phyloP scores from a whole-genome alignment of 2,113 vertebrate genomes.

The Siniperca knerii region DNA sequence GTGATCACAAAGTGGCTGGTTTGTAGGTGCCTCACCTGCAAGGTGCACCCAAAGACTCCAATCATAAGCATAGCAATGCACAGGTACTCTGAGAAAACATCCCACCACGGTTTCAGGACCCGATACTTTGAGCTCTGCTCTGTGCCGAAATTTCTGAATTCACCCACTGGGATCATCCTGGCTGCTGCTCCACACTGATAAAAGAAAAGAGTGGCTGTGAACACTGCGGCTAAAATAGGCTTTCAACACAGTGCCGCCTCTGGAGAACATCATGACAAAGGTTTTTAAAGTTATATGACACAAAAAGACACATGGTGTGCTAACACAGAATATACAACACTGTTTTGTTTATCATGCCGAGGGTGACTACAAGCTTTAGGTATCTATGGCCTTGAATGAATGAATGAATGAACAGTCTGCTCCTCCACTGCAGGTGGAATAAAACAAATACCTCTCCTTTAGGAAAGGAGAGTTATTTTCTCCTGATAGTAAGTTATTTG shows the following conservation, averaged over 20 bases:
- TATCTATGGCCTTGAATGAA: constrained; percentile 12
- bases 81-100: constrained; percentile 92
- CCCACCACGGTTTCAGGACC: constrained; percentile 95
- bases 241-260: constrained; percentile 38
- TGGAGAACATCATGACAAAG: constrained; percentile 37
- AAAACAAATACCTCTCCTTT: neutral
- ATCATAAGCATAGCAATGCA: constrained; percentile 93
- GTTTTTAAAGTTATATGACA: constrained; percentile 38
- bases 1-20: constrained; percentile 2
- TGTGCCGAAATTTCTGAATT: constrained; percentile 87
- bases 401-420: neutral
- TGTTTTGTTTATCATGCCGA: neutral
- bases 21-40: constrained; percentile 84
- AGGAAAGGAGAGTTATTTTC: neutral
- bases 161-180: constrained; percentile 91
- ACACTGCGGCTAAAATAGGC: constrained; percentile 32
- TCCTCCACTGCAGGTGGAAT: neutral
- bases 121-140: constrained; percentile 88
- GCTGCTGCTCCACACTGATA: constrained; percentile 56
- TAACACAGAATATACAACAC: neutral
- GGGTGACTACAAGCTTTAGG: neutral
- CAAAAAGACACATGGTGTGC: neutral
- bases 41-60: constrained; percentile 92
- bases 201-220: constrained; percentile 17
- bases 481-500: neutral